phyloP scores from a whole-genome alignment of 1,140 invertebrate genomes.

The Phortica variegata region DNA sequence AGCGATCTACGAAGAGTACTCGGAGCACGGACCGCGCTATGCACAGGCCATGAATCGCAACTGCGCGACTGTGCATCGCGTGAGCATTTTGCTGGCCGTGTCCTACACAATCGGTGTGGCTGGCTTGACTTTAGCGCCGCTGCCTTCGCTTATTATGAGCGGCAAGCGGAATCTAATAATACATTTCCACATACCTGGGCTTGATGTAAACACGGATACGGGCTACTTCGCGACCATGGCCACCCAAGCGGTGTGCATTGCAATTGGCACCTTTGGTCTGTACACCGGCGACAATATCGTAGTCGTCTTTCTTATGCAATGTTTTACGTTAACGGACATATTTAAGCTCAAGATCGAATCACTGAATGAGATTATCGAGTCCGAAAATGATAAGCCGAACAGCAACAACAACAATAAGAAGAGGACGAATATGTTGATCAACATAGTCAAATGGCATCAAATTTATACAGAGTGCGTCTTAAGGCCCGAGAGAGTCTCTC shows the following conservation, averaged over 20 bases:
- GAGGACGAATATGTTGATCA: conserved; percentile 8
- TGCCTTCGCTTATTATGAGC: neutral
- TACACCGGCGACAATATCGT: conserved; percentile 27
- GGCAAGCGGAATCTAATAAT: conserved; percentile 8
- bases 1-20: conserved; percentile 15
- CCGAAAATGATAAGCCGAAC: neutral
- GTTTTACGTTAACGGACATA: conserved; percentile 21
- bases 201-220: conserved; percentile 14
- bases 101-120: neutral
- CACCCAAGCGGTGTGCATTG: neutral
- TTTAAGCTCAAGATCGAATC: conserved; percentile 17
- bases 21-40: conserved; percentile 13
- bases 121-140: conserved; percentile 10
- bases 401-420: neutral
- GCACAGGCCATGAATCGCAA: conserved; percentile 1
- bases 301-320: conserved; percentile 18
- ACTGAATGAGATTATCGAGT: conserved; percentile 8
- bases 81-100: conserved; percentile 4
- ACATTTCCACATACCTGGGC: conserved; percentile 25
- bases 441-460: conserved; percentile 30
- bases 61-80: neutral
- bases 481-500: too few species aligned
- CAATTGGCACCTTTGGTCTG: conserved; percentile 19
- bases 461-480: conserved; percentile 18
- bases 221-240: conserved; percentile 17